phyloP scores from a whole-genome alignment of 2,113 vertebrate species.

The Zosterops lateralis region DNA sequence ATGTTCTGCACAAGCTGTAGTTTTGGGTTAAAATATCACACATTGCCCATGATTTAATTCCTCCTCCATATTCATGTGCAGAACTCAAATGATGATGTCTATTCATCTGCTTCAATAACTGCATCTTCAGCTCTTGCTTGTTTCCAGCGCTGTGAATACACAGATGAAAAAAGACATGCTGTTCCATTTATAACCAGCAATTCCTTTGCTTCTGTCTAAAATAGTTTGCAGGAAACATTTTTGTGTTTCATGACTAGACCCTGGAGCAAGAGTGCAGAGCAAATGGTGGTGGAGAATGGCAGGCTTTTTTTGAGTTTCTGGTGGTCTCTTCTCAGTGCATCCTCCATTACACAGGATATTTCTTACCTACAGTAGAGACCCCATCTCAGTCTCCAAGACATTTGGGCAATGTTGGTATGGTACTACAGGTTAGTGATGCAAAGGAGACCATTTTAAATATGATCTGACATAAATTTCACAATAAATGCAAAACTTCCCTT shows the following conservation, averaged over 20 bases:
- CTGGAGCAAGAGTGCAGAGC: not conserved
- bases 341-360: not conserved
- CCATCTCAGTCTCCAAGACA: not conserved
- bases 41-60: not conserved
- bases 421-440: not conserved
- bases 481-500: not conserved
- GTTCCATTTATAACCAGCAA: slow-evolving; percentile 14
- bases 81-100: not conserved
- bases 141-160: not conserved
- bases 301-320: not conserved
- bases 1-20: not conserved
- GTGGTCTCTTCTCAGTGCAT: not conserved
- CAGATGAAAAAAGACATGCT: slow-evolving; percentile 11
- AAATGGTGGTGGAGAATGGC: not conserved
- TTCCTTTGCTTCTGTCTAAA: not conserved
- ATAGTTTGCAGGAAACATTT: not conserved
- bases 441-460: not conserved
- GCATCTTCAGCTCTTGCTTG: slow-evolving; percentile 1
- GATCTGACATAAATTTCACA: not conserved
- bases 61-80: slow-evolving; percentile 32
- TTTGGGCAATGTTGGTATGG: not conserved
- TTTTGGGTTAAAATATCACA: slow-evolving; percentile 12
- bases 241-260: not conserved
- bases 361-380: not conserved
- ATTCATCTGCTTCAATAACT: slow-evolving; percentile 17